A percentile compares a stretch with the other conserved stretches of the same genome.
Conservation (phyloP, 2,113 vertebrate species). For the zebrafish (Danio rerio) region DNA sequence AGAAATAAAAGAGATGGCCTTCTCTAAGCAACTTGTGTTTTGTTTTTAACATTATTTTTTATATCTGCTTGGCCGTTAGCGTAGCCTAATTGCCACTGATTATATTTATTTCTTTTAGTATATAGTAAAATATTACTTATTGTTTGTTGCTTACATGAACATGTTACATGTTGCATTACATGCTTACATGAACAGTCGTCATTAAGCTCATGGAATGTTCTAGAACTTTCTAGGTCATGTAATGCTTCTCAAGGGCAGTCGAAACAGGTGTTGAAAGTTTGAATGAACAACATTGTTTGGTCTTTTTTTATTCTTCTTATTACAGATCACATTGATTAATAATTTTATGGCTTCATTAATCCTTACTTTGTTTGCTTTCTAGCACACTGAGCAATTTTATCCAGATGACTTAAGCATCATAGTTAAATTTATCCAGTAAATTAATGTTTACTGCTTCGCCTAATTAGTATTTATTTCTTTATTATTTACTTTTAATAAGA, state of each 20-base stretch:
- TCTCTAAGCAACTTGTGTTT: background rate
- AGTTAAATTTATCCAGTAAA: background rate
- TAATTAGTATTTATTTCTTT: too few species aligned
- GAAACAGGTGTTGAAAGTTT: background rate
- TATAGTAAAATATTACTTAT: background rate
- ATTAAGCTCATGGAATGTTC: background rate
- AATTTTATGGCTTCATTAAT: background rate
- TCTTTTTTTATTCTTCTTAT: background rate
- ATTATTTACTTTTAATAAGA: too few species aligned
- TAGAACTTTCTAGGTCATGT: background rate
- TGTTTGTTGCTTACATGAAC: background rate
- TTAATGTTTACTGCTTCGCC: background rate
- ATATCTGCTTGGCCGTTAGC: background rate
- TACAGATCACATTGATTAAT: background rate
- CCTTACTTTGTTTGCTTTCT: background rate
- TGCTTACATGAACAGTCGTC: background rate
- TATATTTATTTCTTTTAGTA: background rate
- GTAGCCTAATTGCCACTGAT: background rate
- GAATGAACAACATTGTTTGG: background rate
- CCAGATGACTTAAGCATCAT: background rate
- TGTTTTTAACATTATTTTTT: background rate
- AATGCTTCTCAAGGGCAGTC: background rate
- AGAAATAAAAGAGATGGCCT: too few species aligned
- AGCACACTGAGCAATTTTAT: background rate
- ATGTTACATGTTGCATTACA: too few species aligned